Percentiles rank a stretch among this genome's conserved stretches.
Evolutionary conservation across 2,797 vertebrate species (phyloP).

Genomic region (Okamejei kenojei): DNA sequence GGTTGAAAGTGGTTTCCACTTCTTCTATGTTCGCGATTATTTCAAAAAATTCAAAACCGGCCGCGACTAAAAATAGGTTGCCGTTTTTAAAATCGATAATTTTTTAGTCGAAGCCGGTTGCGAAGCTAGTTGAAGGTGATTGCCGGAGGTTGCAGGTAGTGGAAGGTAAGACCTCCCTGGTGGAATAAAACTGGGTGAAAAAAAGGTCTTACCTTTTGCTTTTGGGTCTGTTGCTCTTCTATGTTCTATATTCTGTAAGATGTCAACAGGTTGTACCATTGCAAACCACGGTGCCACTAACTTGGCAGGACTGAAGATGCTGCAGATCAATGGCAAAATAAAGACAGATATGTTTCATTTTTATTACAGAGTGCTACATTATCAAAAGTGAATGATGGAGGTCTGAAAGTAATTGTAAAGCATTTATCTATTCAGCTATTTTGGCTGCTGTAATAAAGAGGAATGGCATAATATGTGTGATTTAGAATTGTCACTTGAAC

Average conservation of each 20-base stretch:
- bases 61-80: no score
- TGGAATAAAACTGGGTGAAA: no score
- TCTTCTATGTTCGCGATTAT: no score
- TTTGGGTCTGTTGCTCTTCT: no score
- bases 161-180: no score
- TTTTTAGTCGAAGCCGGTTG: no score
- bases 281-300: background rate
- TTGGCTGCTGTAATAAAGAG: constrained; percentile 10
- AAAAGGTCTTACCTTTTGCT: no score
- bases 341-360: constrained; percentile 27
- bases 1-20: no score
- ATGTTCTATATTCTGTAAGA: background rate
- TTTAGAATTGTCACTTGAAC: constrained; percentile 12
- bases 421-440: constrained; percentile 6
- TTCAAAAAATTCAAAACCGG: no score
- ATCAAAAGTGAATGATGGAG: constrained; percentile 25
- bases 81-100: no score
- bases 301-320: background rate
- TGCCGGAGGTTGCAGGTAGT: no score
- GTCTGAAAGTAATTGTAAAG: constrained; percentile 16
- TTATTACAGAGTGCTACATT: constrained; percentile 3
- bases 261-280: background rate
- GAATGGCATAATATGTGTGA: background rate
- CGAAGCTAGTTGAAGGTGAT: no score
- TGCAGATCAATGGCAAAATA: background rate